A percentile compares a stretch with the other conserved stretches of the same genome.
Conservation (phyloP, 2,113 vertebrate genomes). For the Saguinus imperator region DNA sequence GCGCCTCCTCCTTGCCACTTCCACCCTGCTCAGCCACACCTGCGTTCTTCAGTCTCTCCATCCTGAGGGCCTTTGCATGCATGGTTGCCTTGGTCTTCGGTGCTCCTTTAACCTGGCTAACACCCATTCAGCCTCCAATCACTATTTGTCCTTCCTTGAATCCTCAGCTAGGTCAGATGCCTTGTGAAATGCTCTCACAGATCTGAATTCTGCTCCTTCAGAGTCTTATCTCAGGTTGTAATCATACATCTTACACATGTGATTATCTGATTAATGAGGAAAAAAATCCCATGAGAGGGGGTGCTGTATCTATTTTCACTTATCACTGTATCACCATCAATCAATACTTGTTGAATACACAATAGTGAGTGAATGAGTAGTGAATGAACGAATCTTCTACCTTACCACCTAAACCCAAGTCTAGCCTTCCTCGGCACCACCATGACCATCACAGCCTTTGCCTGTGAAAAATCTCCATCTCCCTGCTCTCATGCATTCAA, state of each 20-base stretch:
- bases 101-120: neutral
- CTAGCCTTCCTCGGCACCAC: neutral
- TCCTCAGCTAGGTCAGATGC: neutral
- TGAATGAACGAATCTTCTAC: neutral
- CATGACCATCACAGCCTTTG: neutral
- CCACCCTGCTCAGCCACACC: neutral
- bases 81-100: neutral
- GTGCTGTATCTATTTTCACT: neutral
- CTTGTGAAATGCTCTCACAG: neutral
- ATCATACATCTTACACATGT: neutral
- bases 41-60: neutral
- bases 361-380: neutral
- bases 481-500: neutral
- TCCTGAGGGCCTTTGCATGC: neutral
- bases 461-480: too few relatives aligned
- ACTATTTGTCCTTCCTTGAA: neutral
- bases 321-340: neutral
- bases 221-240: neutral
- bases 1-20: neutral
- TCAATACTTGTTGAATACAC: neutral
- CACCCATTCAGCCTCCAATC: neutral
- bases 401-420: neutral
- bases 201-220: conserved; percentile 21
- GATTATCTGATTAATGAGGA: conserved; percentile 1
- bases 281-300: neutral